Conservation (phyloP, 2,113 vertebrate genomes). For the Ctenodactylus gundi region DNA sequence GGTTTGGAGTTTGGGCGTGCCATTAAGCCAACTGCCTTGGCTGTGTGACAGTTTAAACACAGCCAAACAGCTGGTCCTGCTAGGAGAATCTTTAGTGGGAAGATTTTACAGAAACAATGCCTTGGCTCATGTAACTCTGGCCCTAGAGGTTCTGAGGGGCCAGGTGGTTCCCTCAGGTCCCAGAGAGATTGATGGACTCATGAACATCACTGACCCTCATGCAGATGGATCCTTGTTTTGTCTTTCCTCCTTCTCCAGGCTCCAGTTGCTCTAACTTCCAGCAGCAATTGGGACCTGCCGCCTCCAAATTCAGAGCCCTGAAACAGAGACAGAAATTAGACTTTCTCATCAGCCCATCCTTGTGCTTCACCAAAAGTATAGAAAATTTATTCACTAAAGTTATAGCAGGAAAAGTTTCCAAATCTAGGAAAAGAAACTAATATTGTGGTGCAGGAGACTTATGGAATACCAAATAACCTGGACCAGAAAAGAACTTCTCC, state of each 20-base stretch:
- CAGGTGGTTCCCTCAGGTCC: not conserved
- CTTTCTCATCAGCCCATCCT: not conserved
- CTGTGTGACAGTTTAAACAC: constrained; percentile 54
- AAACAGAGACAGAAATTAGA: not conserved
- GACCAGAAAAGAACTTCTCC: too few species aligned
- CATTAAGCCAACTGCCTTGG: constrained; percentile 62
- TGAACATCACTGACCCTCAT: not conserved
- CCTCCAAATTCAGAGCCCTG: not conserved
- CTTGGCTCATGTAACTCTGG: not conserved
- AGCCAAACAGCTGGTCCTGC: constrained; percentile 65
- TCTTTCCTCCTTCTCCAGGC: not conserved
- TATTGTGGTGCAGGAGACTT: too few species aligned
- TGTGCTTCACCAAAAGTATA: too few species aligned
- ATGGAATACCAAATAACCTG: too few species aligned
- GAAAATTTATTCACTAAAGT: too few species aligned
- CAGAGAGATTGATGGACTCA: not conserved
- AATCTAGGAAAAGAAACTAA: too few species aligned
- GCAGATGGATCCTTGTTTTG: not conserved
- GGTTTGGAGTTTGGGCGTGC: constrained; percentile 62
- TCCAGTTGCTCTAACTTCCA: not conserved
- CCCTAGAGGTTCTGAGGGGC: not conserved
- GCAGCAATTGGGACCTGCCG: not conserved
- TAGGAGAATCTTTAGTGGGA: not conserved
- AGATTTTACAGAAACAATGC: constrained; percentile 41
- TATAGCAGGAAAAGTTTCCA: too few species aligned